phyloP scores from a whole-genome alignment of 2,888 invertebrate genomes.

The Emmelina monodactyla region DNA sequence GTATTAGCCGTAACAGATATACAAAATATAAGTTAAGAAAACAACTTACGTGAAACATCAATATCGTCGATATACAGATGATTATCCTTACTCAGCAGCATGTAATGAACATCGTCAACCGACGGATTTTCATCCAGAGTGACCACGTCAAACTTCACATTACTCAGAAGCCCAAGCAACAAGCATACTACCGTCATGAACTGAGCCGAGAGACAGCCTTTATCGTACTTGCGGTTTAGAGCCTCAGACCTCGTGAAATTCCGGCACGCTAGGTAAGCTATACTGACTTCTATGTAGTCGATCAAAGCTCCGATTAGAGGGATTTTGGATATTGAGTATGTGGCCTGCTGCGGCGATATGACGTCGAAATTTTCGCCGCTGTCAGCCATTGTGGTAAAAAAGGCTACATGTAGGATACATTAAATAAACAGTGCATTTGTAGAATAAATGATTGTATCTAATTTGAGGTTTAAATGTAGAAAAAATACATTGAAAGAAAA shows the following conservation, averaged over 20 bases:
- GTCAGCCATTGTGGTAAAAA: too few species aligned
- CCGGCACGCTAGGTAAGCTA: constrained; percentile 30
- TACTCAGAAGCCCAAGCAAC: constrained; percentile 34
- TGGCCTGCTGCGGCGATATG: constrained; percentile 27
- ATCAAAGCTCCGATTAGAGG: constrained; percentile 43
- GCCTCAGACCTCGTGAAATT: constrained; percentile 34
- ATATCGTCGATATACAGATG: constrained; percentile 51
- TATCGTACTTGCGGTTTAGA: constrained; percentile 26
- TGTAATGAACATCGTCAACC: constrained; percentile 39
- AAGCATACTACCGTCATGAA: constrained; percentile 39
- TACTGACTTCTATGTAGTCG: constrained; percentile 41
- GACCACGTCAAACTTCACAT: constrained; percentile 52
- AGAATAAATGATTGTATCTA: too few species aligned
- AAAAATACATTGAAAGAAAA: too few species aligned
- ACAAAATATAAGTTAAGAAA: background rate
- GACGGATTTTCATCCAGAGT: constrained; percentile 35
- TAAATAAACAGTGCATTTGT: too few species aligned
- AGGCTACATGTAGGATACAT: too few species aligned
- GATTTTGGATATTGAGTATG: constrained; percentile 35
- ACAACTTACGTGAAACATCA: constrained; percentile 41
- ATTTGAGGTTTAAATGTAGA: too few species aligned
- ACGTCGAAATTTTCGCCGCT: too few species aligned
- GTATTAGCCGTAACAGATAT: too few species aligned
- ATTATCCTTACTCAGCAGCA: constrained; percentile 45
- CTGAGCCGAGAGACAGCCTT: constrained; percentile 29